Evolutionary conservation across 2,113 vertebrate genomes (phyloP).

Genomic region (Ictidomys tridecemlineatus): DNA sequence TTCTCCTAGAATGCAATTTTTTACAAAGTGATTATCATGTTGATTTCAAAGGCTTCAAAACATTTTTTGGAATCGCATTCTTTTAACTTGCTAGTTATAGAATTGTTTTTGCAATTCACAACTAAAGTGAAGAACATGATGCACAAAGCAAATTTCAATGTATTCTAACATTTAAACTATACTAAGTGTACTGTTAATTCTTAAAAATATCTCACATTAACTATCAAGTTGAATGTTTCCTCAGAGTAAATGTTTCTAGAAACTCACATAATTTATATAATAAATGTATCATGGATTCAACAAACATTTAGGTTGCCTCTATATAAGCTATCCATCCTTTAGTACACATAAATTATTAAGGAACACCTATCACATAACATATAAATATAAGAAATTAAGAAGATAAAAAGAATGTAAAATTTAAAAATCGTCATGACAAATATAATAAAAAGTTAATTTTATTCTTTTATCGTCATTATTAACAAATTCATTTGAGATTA

Average conservation of each 20-base stretch:
- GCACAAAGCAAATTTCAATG: neutral
- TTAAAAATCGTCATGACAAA: conserved; percentile 50
- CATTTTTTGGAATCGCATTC: neutral
- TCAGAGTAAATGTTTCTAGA: neutral
- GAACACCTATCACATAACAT: neutral
- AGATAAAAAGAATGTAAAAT: neutral
- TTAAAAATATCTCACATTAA: neutral
- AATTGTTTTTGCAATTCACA: conserved; percentile 56
- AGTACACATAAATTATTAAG: neutral
- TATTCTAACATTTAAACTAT: conserved; percentile 32
- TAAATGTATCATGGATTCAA: neutral
- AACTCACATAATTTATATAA: neutral
- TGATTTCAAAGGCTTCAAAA: conserved; percentile 53
- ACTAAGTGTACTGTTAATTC: neutral
- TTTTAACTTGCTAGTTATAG: conserved; percentile 18
- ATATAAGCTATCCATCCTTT: neutral
- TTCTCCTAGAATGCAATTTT: conserved; percentile 52
- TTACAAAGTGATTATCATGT: neutral
- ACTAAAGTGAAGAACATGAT: conserved; percentile 28
- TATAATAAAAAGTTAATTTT: conserved; percentile 47
- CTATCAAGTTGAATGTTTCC: conserved; percentile 24
- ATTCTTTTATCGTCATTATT: conserved; percentile 17
- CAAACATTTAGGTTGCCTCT: neutral
- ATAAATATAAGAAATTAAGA: neutral
- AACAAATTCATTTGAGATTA: conserved; percentile 19